Evolutionary conservation across 1,140 invertebrate genomes (phyloP).

Genomic region (Thalassaphorura encarpata): DNA sequence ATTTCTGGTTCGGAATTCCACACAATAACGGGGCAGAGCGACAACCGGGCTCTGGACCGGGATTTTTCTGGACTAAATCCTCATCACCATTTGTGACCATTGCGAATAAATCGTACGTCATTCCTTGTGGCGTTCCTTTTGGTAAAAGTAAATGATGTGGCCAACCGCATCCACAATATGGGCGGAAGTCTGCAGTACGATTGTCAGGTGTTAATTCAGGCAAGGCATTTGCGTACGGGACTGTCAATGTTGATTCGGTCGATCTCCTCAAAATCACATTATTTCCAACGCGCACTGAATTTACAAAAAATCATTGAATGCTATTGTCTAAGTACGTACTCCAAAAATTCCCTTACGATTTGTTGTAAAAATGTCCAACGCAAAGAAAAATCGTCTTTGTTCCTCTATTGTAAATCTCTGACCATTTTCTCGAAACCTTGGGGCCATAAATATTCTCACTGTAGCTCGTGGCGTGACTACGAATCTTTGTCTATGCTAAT

Average conservation of each 20-base stretch:
- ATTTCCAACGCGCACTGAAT: conserved; percentile 41
- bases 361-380: conserved; percentile 4
- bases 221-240: conserved; percentile 54
- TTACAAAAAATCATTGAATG: background rate
- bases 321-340: background rate
- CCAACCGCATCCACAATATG: conserved; percentile 69
- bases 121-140: conserved; percentile 57
- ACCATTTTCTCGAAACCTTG: background rate
- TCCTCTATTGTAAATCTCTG: conserved; percentile 1
- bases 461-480: background rate
- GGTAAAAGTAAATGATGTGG: conserved; percentile 73
- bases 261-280: conserved; percentile 48
- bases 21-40: conserved; percentile 32
- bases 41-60: background rate
- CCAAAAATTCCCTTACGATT: background rate
- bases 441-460: conserved; percentile 14
- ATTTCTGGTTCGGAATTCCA: conserved; percentile 35
- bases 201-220: background rate
- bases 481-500: background rate
- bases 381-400: conserved; percentile 7
- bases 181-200: background rate
- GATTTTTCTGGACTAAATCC: conserved; percentile 44
- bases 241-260: conserved; percentile 50
- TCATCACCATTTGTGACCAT: conserved; percentile 66
- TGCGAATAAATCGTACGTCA: conserved; percentile 59